Evolutionary conservation across 2,888 invertebrate species (phyloP).

Genomic region (Meloe dianella): DNA sequence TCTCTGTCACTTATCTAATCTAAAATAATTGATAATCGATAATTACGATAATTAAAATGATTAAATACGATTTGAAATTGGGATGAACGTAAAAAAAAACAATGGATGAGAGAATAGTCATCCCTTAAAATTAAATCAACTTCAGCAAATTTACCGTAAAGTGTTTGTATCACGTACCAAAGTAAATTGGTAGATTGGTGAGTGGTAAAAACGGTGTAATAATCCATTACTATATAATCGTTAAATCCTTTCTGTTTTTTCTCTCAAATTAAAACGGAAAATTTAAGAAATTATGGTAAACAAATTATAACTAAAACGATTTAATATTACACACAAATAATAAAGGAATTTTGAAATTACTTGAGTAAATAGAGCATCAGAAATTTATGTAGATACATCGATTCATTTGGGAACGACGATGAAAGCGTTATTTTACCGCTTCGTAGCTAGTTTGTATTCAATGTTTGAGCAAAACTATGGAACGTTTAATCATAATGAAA

Average conservation of each 20-base stretch:
- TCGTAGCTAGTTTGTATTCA: too few species aligned
- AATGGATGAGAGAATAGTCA: not conserved
- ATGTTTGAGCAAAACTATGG: too few species aligned
- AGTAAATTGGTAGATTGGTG: not conserved
- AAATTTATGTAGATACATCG: not conserved
- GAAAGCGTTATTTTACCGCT: not conserved
- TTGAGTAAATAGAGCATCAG: not conserved
- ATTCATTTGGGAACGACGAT: not conserved
- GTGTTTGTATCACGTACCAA: not conserved
- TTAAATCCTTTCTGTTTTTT: not conserved
- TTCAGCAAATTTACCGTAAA: not conserved
- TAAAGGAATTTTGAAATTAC: not conserved
- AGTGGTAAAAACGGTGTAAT: not conserved
- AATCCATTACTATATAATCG: not conserved
- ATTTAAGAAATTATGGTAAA: not conserved
- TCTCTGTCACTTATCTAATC: not conserved
- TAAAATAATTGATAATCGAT: constrained; percentile 11
- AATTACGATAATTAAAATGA: constrained; percentile 3
- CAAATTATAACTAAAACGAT: not conserved
- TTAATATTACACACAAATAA: not conserved
- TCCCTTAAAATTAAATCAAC: not conserved
- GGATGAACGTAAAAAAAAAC: not conserved
- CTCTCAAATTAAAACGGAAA: too few species aligned
- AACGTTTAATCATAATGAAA: too few species aligned
- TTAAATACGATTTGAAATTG: constrained; percentile 5